Percentiles rank a stretch among this genome's conserved stretches.
Evolutionary conservation across 1,140 invertebrate genomes (phyloP).

Genomic region (Drosophila tsacasi): DNA sequence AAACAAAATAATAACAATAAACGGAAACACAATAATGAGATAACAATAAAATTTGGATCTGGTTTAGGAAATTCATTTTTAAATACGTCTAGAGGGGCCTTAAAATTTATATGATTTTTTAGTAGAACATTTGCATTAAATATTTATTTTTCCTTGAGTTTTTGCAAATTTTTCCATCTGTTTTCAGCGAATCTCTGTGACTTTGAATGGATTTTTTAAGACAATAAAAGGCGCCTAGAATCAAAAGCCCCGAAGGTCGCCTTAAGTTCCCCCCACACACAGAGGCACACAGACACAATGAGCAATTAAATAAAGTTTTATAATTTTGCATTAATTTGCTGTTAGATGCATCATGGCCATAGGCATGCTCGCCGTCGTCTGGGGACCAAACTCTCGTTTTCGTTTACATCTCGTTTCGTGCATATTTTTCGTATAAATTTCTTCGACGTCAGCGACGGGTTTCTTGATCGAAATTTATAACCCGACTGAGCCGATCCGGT

Average conservation of each 20-base stretch:
- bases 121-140: constrained; percentile 30
- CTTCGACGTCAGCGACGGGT: constrained; percentile 75
- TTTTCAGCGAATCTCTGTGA: constrained; percentile 42
- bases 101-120: constrained; percentile 38
- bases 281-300: constrained; percentile 38
- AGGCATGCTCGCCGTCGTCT: constrained; percentile 6
- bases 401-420: constrained; percentile 69
- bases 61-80: constrained; percentile 43
- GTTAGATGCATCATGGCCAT: constrained; percentile 41
- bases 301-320: constrained; percentile 59
- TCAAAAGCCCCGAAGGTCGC: constrained; percentile 23
- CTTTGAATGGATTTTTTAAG: constrained; percentile 40
- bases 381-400: constrained; percentile 64
- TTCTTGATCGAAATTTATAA: constrained; percentile 64
- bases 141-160: constrained; percentile 61
- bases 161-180: constrained; percentile 74
- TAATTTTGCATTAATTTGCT: constrained; percentile 34
- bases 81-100: constrained; percentile 23
- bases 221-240: constrained; percentile 50
- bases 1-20: constrained; percentile 20
- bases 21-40: constrained; percentile 28
- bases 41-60: constrained; percentile 48
- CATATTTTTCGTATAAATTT: constrained; percentile 54
- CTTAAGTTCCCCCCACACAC: constrained; percentile 33
- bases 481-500: constrained; percentile 60